Conservation (phyloP, 2,888 invertebrate genomes). For the Deroplatys truncata region DNA sequence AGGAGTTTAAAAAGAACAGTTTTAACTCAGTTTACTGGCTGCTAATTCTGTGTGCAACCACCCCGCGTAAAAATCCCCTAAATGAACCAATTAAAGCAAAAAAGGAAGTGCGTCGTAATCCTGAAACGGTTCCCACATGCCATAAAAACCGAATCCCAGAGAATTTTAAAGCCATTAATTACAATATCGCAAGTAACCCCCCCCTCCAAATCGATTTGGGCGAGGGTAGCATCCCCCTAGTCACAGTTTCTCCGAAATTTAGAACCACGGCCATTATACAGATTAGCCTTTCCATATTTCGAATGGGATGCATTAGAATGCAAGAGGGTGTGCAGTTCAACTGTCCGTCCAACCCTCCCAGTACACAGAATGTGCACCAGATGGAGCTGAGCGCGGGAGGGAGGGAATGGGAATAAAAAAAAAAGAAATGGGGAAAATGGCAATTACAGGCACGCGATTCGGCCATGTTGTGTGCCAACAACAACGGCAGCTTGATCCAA, state of each 20-base stretch:
- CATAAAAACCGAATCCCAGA: not conserved
- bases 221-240: not conserved
- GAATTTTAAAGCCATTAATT: not conserved
- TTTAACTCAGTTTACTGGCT: not conserved
- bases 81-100: not conserved
- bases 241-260: not conserved
- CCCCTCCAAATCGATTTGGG: not conserved
- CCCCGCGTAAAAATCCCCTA: not conserved
- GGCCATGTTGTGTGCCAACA: not conserved
- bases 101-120: not conserved
- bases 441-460: conserved; percentile 1
- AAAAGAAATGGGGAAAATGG: not conserved
- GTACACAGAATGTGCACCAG: not conserved
- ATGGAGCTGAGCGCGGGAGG: not conserved
- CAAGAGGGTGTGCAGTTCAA: not conserved
- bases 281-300: not conserved
- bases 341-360: not conserved
- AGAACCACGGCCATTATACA: not conserved
- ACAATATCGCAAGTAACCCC: not conserved
- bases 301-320: not conserved
- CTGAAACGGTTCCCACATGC: not conserved
- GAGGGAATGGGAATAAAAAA: not conserved
- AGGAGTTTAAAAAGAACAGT: not conserved
- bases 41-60: not conserved
- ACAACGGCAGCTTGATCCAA: not conserved